Percentiles rank a stretch among this genome's conserved stretches.
Evolutionary conservation across 2,888 invertebrate genomes (phyloP).

Genomic region (Eupelmus urozonus): DNA sequence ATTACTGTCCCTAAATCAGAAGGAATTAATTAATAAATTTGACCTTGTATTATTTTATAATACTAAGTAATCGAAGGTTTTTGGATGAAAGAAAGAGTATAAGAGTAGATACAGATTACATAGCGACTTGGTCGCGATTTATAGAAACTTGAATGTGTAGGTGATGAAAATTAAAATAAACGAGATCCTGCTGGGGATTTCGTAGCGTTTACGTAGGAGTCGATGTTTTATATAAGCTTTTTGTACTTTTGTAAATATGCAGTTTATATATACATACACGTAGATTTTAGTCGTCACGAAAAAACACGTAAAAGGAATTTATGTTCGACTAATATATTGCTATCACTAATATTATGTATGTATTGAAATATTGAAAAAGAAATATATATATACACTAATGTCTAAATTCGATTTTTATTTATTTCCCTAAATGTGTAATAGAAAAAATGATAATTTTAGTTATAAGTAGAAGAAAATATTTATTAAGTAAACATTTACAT

Average conservation of each 20-base stretch:
- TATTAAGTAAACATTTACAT: too few species aligned
- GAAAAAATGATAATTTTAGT: too few species aligned
- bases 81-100: background rate
- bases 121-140: constrained; percentile 35
- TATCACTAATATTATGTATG: constrained; percentile 63
- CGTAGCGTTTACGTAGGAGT: constrained; percentile 56
- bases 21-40: constrained; percentile 40
- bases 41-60: constrained; percentile 47
- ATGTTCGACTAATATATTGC: constrained; percentile 67
- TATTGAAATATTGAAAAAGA: constrained; percentile 61
- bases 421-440: too few species aligned
- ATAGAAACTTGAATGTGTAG: constrained; percentile 49
- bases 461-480: too few species aligned
- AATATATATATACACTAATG: constrained; percentile 48
- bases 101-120: background rate
- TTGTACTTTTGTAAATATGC: constrained; percentile 77
- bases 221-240: constrained; percentile 75
- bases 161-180: constrained; percentile 7
- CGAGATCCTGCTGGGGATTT: constrained; percentile 1
- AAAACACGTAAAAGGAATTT: constrained; percentile 41
- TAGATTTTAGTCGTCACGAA: constrained; percentile 43
- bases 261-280: constrained; percentile 54
- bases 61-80: constrained; percentile 30
- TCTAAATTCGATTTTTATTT: constrained; percentile 2
- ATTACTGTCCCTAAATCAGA: constrained; percentile 11